Base-by-base conservation (phyloP, 2,113 vertebrate genomes). In the Myocastor coypus region DNA sequence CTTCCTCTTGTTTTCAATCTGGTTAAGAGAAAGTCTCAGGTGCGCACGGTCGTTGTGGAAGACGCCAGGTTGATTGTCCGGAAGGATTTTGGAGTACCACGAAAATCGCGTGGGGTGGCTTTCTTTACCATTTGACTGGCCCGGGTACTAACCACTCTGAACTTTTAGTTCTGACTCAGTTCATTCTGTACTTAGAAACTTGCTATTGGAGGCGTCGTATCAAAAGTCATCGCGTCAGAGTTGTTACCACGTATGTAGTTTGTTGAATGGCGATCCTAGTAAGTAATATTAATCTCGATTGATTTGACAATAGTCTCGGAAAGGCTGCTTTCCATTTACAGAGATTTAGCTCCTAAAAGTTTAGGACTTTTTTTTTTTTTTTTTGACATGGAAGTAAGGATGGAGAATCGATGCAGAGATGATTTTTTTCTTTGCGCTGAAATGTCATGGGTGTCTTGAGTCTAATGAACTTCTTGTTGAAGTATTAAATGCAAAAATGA, bases 391-490 rank as follows among this genome's bases (percentile, higher is more conserved):
- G n/a, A 83, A 91, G 40, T 95, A 93, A 52, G 61, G 85, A 6
- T 64, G 30, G 66, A 95, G 80, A 95, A 84, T 96, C 50, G 14
- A 89, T 91, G 82, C 80, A 52, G 94, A 91, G 46, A 64, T 84
- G 87, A 96, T 69, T 75, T 94, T 92, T 94, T 16, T 57, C 16
- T 97, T 96, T 91, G 66, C 95, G 82, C 82, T 61, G 85, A 94
- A 92, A 90, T 91, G 59, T 96, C 87, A 88, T 87, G 85, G 59
- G 82, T 97, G 81, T 63, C 46, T 78, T 71, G 90, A 93, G 71
- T 66, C 64, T 90, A 83, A 83, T 84, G 82, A 94, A 93, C 66
- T 97, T 95, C 87, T 85, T 92, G 63, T 64, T 92, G 50, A 80
- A 75, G 46, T 89, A 11, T 68, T 80, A 77, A 75, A 13, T 96